These are phyloP conservation scores for Ophthalmolycus amberensis DNA, from an alignment of 2,113 vertebrate species.

Conservation along the genomic window DNA sequence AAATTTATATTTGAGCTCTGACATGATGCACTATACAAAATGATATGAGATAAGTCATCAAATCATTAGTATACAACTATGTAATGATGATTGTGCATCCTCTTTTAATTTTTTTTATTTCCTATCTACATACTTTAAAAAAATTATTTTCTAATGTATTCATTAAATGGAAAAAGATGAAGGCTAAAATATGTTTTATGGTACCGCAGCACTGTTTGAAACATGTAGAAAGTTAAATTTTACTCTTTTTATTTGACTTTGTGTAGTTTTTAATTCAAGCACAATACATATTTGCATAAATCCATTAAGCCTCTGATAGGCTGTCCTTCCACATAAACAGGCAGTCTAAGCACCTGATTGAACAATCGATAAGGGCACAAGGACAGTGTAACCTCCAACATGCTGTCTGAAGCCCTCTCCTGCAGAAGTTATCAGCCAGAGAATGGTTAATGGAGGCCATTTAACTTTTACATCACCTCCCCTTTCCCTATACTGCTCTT, in stretches of 20 bases:
- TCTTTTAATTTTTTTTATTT: background rate
- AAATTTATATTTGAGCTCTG: background rate
- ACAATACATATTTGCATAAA: constrained; percentile 50
- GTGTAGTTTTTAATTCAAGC: constrained; percentile 10
- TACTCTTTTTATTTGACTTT: background rate
- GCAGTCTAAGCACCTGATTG: constrained; percentile 36
- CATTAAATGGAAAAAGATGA: background rate
- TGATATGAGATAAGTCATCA: background rate
- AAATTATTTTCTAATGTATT: background rate
- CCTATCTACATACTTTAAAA: background rate
- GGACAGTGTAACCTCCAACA: constrained; percentile 68
- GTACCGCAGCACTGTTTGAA: background rate
- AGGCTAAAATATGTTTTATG: background rate
- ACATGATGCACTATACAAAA: background rate
- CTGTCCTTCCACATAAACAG: constrained; percentile 29
- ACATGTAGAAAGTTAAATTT: background rate
- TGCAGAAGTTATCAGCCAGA: constrained; percentile 67
- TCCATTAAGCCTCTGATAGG: constrained; percentile 41
- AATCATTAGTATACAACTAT: background rate
- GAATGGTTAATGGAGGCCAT: constrained; percentile 48
- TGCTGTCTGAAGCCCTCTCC: constrained; percentile 24
- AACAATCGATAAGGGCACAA: constrained; percentile 58
- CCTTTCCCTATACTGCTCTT: constrained; percentile 38
- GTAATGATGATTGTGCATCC: too few species aligned
- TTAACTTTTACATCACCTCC: constrained; percentile 68